These are phyloP conservation scores for Nomia melanderi DNA, from an alignment of 1,140 invertebrate genomes.

Conservation along the genomic window DNA sequence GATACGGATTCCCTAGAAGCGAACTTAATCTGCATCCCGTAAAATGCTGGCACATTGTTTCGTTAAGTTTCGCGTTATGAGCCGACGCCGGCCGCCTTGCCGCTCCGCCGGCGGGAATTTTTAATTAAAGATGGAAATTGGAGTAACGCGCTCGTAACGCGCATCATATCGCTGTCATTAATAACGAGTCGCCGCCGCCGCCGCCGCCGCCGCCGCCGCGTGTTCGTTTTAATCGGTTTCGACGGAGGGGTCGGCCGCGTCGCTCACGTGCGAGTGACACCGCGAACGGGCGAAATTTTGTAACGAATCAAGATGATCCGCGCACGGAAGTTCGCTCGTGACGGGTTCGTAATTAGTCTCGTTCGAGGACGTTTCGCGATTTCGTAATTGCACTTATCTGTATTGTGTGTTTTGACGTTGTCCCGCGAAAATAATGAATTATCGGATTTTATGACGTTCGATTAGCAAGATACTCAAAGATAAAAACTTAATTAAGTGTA, in stretches of 20 bases:
- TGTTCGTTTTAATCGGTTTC: conserved; percentile 18
- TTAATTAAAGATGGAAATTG: conserved; percentile 19
- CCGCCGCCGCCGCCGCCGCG: too few species aligned
- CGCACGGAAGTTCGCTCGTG: too few species aligned
- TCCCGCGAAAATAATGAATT: too few species aligned
- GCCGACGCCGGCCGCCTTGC: background rate
- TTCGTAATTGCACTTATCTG: too few species aligned
- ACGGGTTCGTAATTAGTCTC: too few species aligned
- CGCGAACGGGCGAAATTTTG: background rate
- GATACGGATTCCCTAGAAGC: conserved; percentile 78
- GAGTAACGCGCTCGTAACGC: background rate
- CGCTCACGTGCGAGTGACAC: background rate
- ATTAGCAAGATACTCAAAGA: too few species aligned
- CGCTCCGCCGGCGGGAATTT: background rate
- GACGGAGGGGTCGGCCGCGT: background rate
- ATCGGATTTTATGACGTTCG: too few species aligned
- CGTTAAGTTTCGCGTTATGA: conserved; percentile 40
- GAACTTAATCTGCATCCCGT: conserved; percentile 64
- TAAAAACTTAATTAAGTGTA: too few species aligned
- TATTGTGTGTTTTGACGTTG: too few species aligned
- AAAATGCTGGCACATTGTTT: conserved; percentile 58
- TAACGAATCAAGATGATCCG: too few species aligned
- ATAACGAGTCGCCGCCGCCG: conserved; percentile 4
- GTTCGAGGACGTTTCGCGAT: too few species aligned
- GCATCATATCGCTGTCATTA: background rate